phyloP scores from a whole-genome alignment of 2,113 vertebrate genomes.

The Nestor notabilis region DNA sequence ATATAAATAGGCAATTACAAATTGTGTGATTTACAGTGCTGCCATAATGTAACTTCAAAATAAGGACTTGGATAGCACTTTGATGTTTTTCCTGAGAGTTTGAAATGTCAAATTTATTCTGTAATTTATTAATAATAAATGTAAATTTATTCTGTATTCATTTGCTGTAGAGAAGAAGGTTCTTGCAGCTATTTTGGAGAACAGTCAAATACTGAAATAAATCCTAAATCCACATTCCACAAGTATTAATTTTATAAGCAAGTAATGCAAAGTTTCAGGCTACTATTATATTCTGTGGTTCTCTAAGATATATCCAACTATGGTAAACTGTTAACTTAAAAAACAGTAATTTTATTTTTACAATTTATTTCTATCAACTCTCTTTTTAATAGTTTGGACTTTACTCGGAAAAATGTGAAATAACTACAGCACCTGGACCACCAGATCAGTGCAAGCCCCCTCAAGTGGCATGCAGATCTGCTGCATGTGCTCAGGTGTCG shows the following conservation, averaged over 20 bases:
- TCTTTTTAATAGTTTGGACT: slow-evolving; percentile 84
- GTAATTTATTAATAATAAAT: no score
- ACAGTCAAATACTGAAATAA: background rate
- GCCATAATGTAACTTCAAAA: background rate
- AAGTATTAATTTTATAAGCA: background rate
- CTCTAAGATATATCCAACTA: background rate
- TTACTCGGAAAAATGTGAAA: slow-evolving; percentile 88
- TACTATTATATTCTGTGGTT: background rate
- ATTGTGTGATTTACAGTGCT: background rate
- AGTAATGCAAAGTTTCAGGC: background rate
- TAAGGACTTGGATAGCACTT: background rate
- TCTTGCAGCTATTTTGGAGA: background rate
- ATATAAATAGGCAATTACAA: background rate
- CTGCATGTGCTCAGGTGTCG: slow-evolving; percentile 88
- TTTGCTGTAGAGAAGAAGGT: background rate
- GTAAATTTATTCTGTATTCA: no score
- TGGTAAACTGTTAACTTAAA: background rate
- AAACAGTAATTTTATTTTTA: background rate
- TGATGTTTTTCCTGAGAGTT: background rate
- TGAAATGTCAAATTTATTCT: background rate
- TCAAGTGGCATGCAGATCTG: slow-evolving; percentile 86
- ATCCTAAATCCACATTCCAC: background rate
- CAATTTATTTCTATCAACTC: background rate
- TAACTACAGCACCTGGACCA: slow-evolving; percentile 90
- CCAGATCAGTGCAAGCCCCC: slow-evolving; percentile 90